phyloP scores from a whole-genome alignment of 2,797 vertebrate species.

The Pangasius djambal region DNA sequence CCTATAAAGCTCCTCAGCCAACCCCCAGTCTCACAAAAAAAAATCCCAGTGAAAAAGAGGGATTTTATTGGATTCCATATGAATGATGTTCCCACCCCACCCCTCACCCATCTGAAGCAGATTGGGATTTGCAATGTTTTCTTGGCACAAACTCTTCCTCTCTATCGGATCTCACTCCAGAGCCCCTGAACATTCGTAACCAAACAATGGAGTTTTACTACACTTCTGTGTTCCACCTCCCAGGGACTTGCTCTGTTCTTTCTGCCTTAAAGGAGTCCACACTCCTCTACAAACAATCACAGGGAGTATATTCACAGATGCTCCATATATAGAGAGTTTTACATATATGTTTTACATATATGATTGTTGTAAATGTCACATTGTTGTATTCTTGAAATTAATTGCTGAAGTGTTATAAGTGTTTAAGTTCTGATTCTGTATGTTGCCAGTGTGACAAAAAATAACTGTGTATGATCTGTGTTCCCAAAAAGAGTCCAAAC shows the following conservation, averaged over 20 bases:
- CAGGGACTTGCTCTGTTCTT: conserved; percentile 60
- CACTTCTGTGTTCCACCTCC: conserved; percentile 14
- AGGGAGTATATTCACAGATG: conserved; percentile 33
- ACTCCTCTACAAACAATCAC: conserved; percentile 54
- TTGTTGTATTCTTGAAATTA: conserved; percentile 19
- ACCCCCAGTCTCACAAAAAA: not conserved
- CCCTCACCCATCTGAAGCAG: not conserved
- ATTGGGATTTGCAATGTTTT: not conserved
- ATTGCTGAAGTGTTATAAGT: conserved; percentile 72
- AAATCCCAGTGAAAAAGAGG: not conserved
- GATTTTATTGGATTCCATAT: not conserved
- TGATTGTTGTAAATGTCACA: conserved; percentile 38
- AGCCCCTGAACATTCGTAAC: conserved; percentile 64
- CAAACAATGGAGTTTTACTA: conserved; percentile 18
- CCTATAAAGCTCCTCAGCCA: conserved; percentile 60
- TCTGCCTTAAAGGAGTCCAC: conserved; percentile 85
- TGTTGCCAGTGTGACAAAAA: conserved; percentile 63
- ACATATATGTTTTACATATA: conserved; percentile 14
- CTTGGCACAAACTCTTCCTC: not conserved
- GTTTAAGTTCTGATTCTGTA: conserved; percentile 59
- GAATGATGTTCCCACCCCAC: not conserved
- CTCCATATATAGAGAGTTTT: conserved; percentile 15
- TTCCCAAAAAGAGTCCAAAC: conserved; percentile 63
- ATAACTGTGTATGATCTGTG: conserved; percentile 62
- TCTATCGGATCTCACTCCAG: not conserved